phyloP scores from a whole-genome alignment of 2,888 invertebrate species.

The Psylliodes chrysocephalus region DNA sequence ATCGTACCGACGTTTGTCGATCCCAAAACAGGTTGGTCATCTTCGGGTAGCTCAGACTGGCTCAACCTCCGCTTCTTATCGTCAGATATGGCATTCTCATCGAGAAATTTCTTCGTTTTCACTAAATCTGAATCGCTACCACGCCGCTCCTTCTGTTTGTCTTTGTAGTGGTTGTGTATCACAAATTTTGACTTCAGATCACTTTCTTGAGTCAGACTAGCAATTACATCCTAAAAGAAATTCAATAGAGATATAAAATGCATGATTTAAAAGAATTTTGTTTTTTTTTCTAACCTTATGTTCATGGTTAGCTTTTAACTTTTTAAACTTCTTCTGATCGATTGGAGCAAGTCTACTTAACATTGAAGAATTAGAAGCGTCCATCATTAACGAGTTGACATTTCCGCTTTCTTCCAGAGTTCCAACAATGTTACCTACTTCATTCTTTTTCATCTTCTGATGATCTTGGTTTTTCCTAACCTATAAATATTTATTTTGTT shows the following conservation, averaged over 20 bases:
- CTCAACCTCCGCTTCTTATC: conserved; percentile 75
- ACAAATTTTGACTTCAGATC: conserved; percentile 53
- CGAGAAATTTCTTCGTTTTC: conserved; percentile 58
- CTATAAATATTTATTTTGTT: no score
- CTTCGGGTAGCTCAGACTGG: conserved; percentile 63
- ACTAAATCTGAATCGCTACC: conserved; percentile 67
- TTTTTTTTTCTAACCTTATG: conserved; percentile 47
- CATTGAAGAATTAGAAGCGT: conserved; percentile 17
- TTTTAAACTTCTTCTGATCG: conserved; percentile 56
- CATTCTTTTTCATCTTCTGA: conserved; percentile 43
- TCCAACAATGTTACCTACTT: conserved; percentile 4
- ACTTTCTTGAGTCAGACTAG: conserved; percentile 45
- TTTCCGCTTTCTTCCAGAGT: conserved; percentile 28
- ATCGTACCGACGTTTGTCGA: conserved; percentile 79
- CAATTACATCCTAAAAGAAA: conserved; percentile 46
- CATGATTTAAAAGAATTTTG: no score
- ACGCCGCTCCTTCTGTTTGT: conserved; percentile 65
- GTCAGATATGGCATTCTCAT: conserved; percentile 73
- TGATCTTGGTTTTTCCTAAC: conserved; percentile 53
- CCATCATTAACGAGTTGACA: conserved; percentile 20
- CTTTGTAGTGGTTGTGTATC: conserved; percentile 57
- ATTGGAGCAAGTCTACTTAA: conserved; percentile 36
- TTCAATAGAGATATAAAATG: no score
- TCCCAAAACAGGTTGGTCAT: conserved; percentile 65
- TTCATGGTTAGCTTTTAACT: conserved; percentile 57